Base-by-base conservation (phyloP, 2,113 vertebrate species). In the Edolisoma coerulescens region DNA sequence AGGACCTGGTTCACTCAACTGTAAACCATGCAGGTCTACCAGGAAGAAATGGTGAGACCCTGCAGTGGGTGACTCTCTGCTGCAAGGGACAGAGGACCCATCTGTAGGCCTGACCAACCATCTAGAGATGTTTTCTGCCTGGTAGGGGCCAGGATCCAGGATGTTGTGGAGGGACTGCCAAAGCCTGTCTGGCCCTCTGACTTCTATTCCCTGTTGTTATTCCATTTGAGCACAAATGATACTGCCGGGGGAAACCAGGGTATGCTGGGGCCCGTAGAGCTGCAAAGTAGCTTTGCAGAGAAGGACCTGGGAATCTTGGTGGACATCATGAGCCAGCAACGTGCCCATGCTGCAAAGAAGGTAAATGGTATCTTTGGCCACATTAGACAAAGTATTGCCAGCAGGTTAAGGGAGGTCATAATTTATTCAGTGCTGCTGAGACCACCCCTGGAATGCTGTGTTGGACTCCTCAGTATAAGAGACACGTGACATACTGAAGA, bases 231-330 rank as follows among this genome's bases (percentile, higher is more conserved):
- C 27, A 21, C 19, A 71, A 80, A 59, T 21, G 6, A 10, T 78
- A 11, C 6, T 44, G 9, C 18, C 8, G n/a, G 39, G 8, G 42
- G 27, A 76, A 71, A n/a, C 9, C 23, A 35, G 11, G 28, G 16
- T 10, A 13, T 37, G 50, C 8, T 33, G 39, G 12, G 11, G 18
- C 6, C 41, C 0, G 0, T 13, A 16, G 10, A 69, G 35, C 6
- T 90, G 52, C 30, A 87, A 75, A 45, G 28, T 15, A 60, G 19
- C 63, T 63, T 61, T 73, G 27, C n/a, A 28, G 39, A 59, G 79
- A 68, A 68, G 15, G 39, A 13, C 19, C 4, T 16, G 33, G 27
- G 33, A 81, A 33, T 44, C 32, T 44, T 59, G 37, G 27, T 50
- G 42, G 33, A 33, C 26, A 20, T 16, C 7, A 24, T 19, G 27